Percentiles rank a stretch among this genome's conserved stretches.
phyloP scores from a whole-genome alignment of 2,797 vertebrate genomes.

The Tokudaia muenninki region DNA sequence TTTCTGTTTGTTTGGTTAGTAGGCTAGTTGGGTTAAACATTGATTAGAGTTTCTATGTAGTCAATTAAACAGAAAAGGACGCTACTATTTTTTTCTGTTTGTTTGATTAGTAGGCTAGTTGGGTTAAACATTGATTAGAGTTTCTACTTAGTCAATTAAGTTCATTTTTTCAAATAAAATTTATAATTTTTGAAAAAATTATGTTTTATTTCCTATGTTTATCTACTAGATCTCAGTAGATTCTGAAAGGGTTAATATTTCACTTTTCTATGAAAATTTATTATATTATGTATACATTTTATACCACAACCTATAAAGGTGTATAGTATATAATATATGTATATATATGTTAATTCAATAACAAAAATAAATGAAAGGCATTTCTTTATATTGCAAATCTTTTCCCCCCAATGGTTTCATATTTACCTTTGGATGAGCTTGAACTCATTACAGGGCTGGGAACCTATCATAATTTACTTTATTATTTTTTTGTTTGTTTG shows the following conservation, averaged over 20 bases:
- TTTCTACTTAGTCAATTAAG: background rate
- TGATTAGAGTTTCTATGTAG: background rate
- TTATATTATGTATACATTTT: background rate
- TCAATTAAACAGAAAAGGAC: no score
- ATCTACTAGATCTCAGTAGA: slow-evolving; percentile 36
- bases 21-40: background rate
- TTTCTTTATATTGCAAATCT: slow-evolving; percentile 8
- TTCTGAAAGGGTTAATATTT: slow-evolving; percentile 3
- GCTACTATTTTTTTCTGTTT: no score
- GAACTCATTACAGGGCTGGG: background rate
- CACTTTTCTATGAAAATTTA: slow-evolving; percentile 5
- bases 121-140: background rate
- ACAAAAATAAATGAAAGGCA: background rate
- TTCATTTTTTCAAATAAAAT: slow-evolving; percentile 23
- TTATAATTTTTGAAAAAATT: slow-evolving; percentile 19
- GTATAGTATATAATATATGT: background rate
- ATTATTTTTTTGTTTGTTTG: no score
- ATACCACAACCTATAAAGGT: background rate
- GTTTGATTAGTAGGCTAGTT: background rate
- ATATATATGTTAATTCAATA: background rate
- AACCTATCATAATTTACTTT: background rate
- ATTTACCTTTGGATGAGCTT: slow-evolving; percentile 9
- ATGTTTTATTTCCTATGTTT: background rate
- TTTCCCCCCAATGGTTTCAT: background rate
- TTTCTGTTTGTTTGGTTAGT: background rate